phyloP scores from a whole-genome alignment of 1,140 invertebrate species.

The Brachionus paranguensis region DNA sequence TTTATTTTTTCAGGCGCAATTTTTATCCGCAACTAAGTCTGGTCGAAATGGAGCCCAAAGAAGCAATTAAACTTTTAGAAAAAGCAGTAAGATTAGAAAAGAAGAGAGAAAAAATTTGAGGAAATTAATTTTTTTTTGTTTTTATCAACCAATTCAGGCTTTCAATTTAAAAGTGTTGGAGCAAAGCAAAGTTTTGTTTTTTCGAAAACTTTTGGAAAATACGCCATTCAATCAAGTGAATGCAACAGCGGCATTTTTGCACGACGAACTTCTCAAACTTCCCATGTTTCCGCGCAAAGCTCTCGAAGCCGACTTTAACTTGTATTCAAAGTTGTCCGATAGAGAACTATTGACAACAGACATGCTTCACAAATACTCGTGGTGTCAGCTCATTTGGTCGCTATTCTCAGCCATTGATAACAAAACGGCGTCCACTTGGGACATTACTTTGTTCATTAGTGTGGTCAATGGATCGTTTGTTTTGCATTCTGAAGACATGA shows the following conservation, averaged over 20 bases:
- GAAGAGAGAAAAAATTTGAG: no score
- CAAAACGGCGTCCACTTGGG: constrained; percentile 92
- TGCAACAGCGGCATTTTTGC: constrained; percentile 67
- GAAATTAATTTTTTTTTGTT: no score
- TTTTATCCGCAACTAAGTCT: constrained; percentile 93
- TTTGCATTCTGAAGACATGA: constrained; percentile 88
- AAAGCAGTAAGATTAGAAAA: constrained; percentile 61
- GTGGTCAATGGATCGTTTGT: constrained; percentile 94
- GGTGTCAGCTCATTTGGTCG: constrained; percentile 71
- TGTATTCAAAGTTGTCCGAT: constrained; percentile 84
- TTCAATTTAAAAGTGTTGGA: constrained; percentile 26
- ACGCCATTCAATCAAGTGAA: constrained; percentile 17
- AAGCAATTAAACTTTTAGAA: constrained; percentile 83
- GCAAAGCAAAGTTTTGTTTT: constrained; percentile 40
- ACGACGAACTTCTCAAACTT: constrained; percentile 96
- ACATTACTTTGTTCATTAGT: constrained; percentile 94
- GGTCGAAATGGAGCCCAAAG: constrained; percentile 73
- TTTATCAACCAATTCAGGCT: neutral
- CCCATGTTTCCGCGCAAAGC: constrained; percentile 96
- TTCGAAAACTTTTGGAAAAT: neutral
- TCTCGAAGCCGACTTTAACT: constrained; percentile 85
- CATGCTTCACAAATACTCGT: constrained; percentile 38
- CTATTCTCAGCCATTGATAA: constrained; percentile 99
- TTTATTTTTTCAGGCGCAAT: constrained; percentile 96
- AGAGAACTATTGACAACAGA: constrained; percentile 57